Evolutionary conservation across 1,140 invertebrate species (phyloP), one percentile per base, ranked within the genome.

Genomic region (Eriosoma lanigerum): DNA sequence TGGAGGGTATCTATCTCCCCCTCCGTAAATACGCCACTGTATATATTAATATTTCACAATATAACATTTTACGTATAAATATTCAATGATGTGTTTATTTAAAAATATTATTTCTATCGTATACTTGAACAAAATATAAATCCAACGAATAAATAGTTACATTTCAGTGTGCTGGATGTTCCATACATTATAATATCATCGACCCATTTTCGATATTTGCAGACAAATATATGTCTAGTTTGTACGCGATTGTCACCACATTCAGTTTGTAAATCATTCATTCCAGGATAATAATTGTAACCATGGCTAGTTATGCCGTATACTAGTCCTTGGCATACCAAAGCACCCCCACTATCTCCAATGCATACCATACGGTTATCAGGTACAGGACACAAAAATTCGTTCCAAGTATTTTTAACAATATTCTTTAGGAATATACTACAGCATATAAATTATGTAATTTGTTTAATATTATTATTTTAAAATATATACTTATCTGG

Each of bases 291-390:
- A 9, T 78, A 78, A 38, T 78, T 60, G 9, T 78, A 78, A 9
- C 54, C 75, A 13, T 78, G 75, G 19, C 75, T 78, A 8, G 75
- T 78, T 26, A 78, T 26, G 12, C 75, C 75, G 19, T 46, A 46
- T 24, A 78, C 9, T 2, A 46, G 46, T 38, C 54, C 75, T 19
- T 60, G 44, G n/a, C 75, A 78, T 13, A 78, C 12, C 5, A 78
- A 29, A 44, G 75, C 56, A 6, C 75, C 75, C 5, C 75, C 75
- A 15, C 75, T 78, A 13, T 78, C 75, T 24, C 75, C 75, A 62
- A 26, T 26, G 9, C 75, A 78, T 10, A 3, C 56, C 75, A 78
- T 78, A 29, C 56, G 52, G 8, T 46, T 46, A 29, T 62, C 17
- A 8, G 75, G 75, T 8, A 60, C 44, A 0, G 75, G 38, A 26